Evolutionary conservation across 1,140 invertebrate genomes (phyloP), one percentile per base, ranked within the genome.

Genomic region (Drosophila fuyamai): DNA sequence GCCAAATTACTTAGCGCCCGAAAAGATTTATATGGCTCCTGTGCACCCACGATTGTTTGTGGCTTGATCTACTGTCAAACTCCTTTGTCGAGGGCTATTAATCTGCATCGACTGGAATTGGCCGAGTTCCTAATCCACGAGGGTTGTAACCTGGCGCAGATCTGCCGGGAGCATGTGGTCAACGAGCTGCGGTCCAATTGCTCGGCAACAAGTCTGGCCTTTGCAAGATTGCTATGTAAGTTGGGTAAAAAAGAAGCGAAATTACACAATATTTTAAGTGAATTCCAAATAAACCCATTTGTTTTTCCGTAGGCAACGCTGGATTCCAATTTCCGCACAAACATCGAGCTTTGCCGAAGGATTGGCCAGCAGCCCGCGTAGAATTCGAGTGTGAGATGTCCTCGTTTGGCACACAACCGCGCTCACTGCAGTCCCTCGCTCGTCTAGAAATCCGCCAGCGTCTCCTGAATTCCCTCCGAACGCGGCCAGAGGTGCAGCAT

Each of bases 21-120:
- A 0, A 41, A 46, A 10, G 84, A 89, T 59, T 50, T 89, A 1
- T 89, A 89, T 48, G 60, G 65, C 41, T 62, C 27, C 12, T 68
- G 75, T 65, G 40, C 63, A 7, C 75, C 60, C 14, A 81, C 76
- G 0, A 60, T 81, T 2, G 41, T 84, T 23, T 91, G 85, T 29
- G 83, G 84, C 8, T 58, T 82, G 12, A 66, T 93, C 18, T 93
- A 92, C 41, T 92, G 94, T 10, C 94, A 93, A 38, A 93, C 94
- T 4, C 94, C 94, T 0, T 58, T 94, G 55, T 92, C 93, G 14
- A 78, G 92, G 27, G 93, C 94, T 32, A 88, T 94, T 14, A 79
- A 93, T 36, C 43, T 93, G 35, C 90, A 93, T 18, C 93, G 93
- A 43, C 72, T 92, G 54, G 78, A 91, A 14, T 79, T 93, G 35